Percentiles rank a stretch among this genome's conserved stretches.
phyloP scores from a whole-genome alignment of 2,888 invertebrate genomes.

The Autographa pulchrina region DNA sequence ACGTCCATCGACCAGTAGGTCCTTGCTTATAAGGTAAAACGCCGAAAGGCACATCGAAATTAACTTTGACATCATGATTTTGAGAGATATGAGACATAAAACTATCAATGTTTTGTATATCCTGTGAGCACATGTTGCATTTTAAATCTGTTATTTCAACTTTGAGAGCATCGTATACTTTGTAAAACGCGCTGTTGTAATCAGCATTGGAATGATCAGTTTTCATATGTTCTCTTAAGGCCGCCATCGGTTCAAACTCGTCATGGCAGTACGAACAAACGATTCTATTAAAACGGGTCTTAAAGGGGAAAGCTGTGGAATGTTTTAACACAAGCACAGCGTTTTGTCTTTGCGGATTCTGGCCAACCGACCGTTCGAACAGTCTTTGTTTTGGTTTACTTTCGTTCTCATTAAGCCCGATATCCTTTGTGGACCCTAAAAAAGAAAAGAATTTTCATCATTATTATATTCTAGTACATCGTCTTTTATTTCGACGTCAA shows the following conservation, averaged over 20 bases:
- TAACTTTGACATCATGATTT: constrained; percentile 77
- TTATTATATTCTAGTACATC: constrained; percentile 75
- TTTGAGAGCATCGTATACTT: constrained; percentile 83
- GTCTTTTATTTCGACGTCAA: constrained; percentile 33
- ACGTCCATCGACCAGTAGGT: constrained; percentile 79
- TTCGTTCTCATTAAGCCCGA: constrained; percentile 78
- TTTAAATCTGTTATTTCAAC: constrained; percentile 82
- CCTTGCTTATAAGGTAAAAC: constrained; percentile 83
- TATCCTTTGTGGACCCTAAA: constrained; percentile 84
- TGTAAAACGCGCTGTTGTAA: constrained; percentile 84
- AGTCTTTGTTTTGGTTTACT: constrained; percentile 85
- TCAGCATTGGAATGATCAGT: constrained; percentile 78
- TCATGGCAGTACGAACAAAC: constrained; percentile 85
- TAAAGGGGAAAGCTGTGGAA: constrained; percentile 84
- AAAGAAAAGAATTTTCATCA: constrained; percentile 84
- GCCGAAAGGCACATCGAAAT: constrained; percentile 82
- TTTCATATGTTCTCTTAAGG: constrained; percentile 80
- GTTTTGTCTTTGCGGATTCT: constrained; percentile 85
- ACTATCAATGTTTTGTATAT: constrained; percentile 74
- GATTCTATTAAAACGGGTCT: constrained; percentile 85
- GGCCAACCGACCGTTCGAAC: constrained; percentile 86
- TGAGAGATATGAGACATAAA: constrained; percentile 81
- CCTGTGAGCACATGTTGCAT: constrained; percentile 77
- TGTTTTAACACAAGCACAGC: constrained; percentile 82
- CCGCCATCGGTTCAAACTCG: constrained; percentile 82